phyloP scores from a whole-genome alignment of 2,888 invertebrate genomes.

The Erebia ligea region DNA sequence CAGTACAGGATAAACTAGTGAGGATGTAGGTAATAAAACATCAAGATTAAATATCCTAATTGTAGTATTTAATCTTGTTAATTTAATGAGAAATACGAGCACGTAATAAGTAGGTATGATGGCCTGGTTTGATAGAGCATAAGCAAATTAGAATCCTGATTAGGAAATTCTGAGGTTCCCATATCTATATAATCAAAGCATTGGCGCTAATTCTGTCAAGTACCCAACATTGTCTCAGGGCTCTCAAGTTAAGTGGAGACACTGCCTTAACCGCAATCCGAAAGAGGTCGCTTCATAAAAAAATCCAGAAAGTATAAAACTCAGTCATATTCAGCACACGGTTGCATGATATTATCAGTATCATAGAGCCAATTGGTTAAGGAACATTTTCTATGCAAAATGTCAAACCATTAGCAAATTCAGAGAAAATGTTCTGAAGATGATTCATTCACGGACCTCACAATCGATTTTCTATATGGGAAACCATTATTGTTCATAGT shows the following conservation, averaged over 20 bases:
- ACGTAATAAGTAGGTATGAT: not conserved
- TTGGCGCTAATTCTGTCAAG: too few relatives aligned
- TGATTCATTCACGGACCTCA: not conserved
- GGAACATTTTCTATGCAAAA: too few relatives aligned
- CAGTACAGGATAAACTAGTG: conserved; percentile 9
- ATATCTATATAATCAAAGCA: not conserved
- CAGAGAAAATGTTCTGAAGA: conserved; percentile 2
- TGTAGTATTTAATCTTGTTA: conserved; percentile 3
- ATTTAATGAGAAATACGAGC: not conserved
- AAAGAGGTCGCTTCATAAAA: too few relatives aligned
- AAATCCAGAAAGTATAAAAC: too few relatives aligned
- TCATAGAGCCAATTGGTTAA: too few relatives aligned
- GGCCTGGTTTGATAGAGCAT: conserved; percentile 4
- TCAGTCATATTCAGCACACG: too few relatives aligned
- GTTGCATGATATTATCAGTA: too few relatives aligned
- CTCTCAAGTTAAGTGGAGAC: too few relatives aligned
- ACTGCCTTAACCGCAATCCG: too few relatives aligned
- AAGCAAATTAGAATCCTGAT: too few relatives aligned
- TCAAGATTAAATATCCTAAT: conserved; percentile 8
- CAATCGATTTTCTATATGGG: conserved; percentile 4
- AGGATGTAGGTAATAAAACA: conserved; percentile 20
- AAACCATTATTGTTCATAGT: conserved; percentile 2
- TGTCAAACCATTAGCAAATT: not conserved
- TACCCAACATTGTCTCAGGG: too few relatives aligned
- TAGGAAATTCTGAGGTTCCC: too few relatives aligned